These are phyloP conservation scores for Takifugu flavidus DNA, from an alignment of 2,113 vertebrate genomes.

Conservation along the genomic window DNA sequence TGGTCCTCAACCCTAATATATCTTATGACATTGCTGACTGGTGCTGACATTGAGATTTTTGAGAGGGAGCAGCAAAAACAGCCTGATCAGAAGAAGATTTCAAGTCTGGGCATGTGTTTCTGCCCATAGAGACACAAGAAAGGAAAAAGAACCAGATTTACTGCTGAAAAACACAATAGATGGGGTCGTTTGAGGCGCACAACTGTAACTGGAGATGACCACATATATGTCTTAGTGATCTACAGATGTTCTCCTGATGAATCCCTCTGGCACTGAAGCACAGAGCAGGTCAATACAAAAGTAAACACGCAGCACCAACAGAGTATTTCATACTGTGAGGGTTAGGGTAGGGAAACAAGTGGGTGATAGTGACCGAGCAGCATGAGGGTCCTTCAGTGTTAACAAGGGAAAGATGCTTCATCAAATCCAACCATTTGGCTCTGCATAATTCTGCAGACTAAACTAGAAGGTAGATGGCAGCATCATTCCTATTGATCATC, in stretches of 20 bases:
- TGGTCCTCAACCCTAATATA: constrained; percentile 63
- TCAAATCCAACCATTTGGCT: constrained; percentile 46
- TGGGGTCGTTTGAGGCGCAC: constrained; percentile 42
- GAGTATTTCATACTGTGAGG: constrained; percentile 6
- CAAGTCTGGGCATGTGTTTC: constrained; percentile 34
- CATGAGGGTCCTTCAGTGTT: too few species aligned
- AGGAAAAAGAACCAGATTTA: constrained; percentile 1
- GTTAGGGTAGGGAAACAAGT: too few species aligned
- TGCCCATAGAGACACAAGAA: neutral
- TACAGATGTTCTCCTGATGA: constrained; percentile 15
- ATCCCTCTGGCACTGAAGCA: constrained; percentile 25
- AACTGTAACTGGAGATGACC: constrained; percentile 50
- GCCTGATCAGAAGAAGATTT: constrained; percentile 73
- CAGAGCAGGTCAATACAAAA: constrained; percentile 32
- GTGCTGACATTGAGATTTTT: constrained; percentile 74
- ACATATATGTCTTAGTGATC: constrained; percentile 26
- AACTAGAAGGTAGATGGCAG: constrained; percentile 45
- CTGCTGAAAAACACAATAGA: constrained; percentile 35
- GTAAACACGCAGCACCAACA: constrained; percentile 21
- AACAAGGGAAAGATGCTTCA: too few species aligned
- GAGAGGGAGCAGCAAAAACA: constrained; percentile 47
- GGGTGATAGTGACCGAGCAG: too few species aligned
- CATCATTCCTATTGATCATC: constrained; percentile 59
- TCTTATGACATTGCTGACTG: constrained; percentile 76
- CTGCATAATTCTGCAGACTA: constrained; percentile 41